A percentile compares a stretch with the other conserved stretches of the same genome.
Conservation (phyloP, 1,140 invertebrate genomes). For the Plectrocnemia conspersa region DNA sequence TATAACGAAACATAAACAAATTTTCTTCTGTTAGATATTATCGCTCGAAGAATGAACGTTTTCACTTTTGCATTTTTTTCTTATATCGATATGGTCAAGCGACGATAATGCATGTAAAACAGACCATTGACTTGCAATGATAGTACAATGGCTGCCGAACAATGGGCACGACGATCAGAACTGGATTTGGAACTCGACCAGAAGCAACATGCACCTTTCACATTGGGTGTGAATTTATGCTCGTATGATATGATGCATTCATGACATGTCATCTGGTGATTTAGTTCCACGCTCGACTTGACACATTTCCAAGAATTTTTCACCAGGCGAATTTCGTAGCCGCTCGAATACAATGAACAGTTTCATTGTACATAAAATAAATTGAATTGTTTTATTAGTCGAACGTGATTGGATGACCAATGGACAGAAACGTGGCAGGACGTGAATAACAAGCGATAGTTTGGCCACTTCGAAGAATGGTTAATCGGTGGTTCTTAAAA, state of each 20-base stretch:
- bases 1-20: no score
- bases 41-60: no score
- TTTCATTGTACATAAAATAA: constrained; percentile 34
- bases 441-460: constrained; percentile 17
- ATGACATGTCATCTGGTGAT: constrained; percentile 22
- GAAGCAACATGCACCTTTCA: neutral
- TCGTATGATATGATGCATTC: constrained; percentile 7
- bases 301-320: constrained; percentile 28
- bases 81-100: no score
- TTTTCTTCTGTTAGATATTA: no score
- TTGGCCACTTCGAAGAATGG: constrained; percentile 20
- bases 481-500: constrained; percentile 14
- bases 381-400: constrained; percentile 36
- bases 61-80: no score
- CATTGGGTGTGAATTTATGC: neutral
- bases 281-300: constrained; percentile 24
- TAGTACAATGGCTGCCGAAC: no score
- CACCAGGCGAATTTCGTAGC: no score
- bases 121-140: no score
- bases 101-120: no score
- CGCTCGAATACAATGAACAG: constrained; percentile 31
- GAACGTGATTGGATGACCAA: constrained; percentile 34
- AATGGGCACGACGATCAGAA: no score
- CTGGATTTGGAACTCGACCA: neutral
- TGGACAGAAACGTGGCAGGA: constrained; percentile 11